These are phyloP conservation scores for Podarcis raffonei DNA, from an alignment of 2,113 vertebrate genomes.

Conservation along the genomic window DNA sequence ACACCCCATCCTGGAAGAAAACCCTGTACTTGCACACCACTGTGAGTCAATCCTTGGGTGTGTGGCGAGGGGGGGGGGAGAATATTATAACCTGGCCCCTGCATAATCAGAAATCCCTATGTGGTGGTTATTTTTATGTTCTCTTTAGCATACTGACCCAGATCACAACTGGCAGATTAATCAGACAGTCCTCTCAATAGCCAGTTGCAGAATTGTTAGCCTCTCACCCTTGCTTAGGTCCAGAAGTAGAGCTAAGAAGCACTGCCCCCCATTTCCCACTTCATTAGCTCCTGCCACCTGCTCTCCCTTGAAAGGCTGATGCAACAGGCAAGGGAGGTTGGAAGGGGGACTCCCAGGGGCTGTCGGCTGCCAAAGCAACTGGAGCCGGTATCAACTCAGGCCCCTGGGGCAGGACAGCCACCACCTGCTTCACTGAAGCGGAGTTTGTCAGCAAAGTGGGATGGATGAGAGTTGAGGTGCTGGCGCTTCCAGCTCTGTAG, in stretches of 20 bases:
- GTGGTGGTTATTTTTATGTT: background rate
- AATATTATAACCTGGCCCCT: background rate
- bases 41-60: too few relatives aligned
- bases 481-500: background rate
- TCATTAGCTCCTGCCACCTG: conserved; percentile 34
- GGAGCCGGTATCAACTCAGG: background rate
- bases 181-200: background rate
- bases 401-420: background rate
- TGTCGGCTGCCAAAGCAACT: conserved; percentile 31
- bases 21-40: background rate
- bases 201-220: background rate
- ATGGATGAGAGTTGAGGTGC: background rate
- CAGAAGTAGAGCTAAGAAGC: background rate
- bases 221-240: background rate
- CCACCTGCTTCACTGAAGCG: conserved; percentile 10
- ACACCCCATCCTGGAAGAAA: background rate
- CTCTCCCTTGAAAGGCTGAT: conserved; percentile 33
- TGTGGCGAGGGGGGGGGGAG: too few relatives aligned
- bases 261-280: conserved; percentile 5
- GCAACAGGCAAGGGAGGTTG: conserved; percentile 29
- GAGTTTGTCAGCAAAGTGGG: background rate
- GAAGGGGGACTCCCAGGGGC: conserved; percentile 24
- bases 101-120: background rate
- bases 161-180: background rate
- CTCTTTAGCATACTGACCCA: background rate